These are phyloP conservation scores for Phasia obesa DNA, from an alignment of 2,888 invertebrate species.

Conservation along the genomic window DNA sequence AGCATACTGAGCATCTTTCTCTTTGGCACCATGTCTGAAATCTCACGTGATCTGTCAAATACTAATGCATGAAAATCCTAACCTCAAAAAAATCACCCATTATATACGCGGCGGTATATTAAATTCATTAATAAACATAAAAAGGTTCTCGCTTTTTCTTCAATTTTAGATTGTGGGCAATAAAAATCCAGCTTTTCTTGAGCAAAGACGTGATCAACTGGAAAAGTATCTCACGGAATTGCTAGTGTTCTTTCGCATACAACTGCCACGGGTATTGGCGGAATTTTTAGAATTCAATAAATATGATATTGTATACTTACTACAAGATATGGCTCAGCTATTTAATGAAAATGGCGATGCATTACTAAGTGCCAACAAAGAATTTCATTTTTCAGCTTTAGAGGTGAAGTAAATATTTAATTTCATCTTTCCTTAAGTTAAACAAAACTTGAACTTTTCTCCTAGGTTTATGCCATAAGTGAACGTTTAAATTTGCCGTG, in stretches of 20 bases:
- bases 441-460: background rate
- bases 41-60: too few species aligned
- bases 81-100: too few species aligned
- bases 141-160: background rate
- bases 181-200: conserved; percentile 93
- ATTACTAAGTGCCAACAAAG: conserved; percentile 84
- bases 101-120: too few species aligned
- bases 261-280: conserved; percentile 91
- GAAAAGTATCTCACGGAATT: conserved; percentile 91
- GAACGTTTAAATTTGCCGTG: conserved; percentile 93
- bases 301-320: conserved; percentile 93
- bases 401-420: conserved; percentile 84
- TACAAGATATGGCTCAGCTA: conserved; percentile 90
- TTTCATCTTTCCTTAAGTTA: background rate
- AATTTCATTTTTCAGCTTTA: conserved; percentile 89
- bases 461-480: conserved; percentile 93
- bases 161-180: conserved; percentile 88
- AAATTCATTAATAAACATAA: too few species aligned
- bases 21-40: too few species aligned
- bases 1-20: too few species aligned
- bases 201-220: conserved; percentile 90
- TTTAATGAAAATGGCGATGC: conserved; percentile 90
- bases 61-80: too few species aligned
- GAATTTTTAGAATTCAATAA: conserved; percentile 93
- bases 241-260: conserved; percentile 88